Conservation (phyloP, 2,113 vertebrate genomes). For the Aythya baeri region DNA sequence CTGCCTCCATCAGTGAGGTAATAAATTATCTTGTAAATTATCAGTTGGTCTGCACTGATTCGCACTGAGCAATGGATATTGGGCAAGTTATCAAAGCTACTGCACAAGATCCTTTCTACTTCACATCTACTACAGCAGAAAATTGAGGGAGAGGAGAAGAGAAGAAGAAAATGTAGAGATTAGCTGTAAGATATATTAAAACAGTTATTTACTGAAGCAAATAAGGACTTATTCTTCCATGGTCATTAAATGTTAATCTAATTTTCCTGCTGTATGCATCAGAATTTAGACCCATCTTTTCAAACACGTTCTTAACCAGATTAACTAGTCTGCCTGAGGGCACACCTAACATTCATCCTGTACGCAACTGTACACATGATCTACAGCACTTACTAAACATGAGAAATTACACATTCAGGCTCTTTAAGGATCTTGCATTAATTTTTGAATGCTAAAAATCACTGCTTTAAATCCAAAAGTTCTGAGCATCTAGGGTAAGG, state of each 20-base stretch:
- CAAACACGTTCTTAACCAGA: constrained; percentile 43
- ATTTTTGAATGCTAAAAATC: neutral
- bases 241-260: constrained; percentile 52
- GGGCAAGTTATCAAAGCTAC: neutral
- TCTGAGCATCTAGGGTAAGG: neutral
- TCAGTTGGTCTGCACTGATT: neutral
- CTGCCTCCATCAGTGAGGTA: neutral
- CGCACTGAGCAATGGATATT: neutral
- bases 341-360: constrained; percentile 16
- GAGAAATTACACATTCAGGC: constrained; percentile 8
- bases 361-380: neutral
- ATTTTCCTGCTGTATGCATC: constrained; percentile 2
- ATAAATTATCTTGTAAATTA: neutral
- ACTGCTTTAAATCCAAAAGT: neutral
- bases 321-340: constrained; percentile 36
- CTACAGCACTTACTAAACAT: neutral
- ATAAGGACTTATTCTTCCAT: constrained; percentile 16
- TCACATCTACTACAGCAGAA: neutral
- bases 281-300: neutral
- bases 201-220: constrained; percentile 41
- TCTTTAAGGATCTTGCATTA: neutral
- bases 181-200: constrained; percentile 1
- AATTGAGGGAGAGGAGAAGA: neutral
- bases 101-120: neutral
- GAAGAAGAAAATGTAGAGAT: neutral